Evolutionary conservation across 1,140 invertebrate genomes (phyloP).

Genomic region (Caenorhabditis latens): DNA sequence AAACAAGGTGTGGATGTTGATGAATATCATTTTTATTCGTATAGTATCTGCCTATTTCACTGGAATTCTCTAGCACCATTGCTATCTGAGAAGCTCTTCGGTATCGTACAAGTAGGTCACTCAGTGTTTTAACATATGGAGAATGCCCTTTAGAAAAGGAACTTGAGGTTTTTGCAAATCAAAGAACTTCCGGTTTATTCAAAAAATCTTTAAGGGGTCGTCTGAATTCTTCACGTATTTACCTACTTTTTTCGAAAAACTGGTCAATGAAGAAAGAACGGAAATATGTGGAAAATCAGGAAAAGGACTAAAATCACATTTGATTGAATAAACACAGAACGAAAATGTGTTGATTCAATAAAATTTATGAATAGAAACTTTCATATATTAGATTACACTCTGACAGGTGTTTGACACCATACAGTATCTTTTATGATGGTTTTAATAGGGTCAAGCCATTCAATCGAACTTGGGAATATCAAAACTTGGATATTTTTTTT

Average conservation of each 20-base stretch:
- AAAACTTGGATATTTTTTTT: not conserved
- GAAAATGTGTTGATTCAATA: not conserved
- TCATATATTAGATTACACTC: no score
- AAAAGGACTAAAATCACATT: not conserved
- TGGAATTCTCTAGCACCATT: not conserved
- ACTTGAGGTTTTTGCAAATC: conserved; percentile 18
- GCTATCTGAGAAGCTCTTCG: no score
- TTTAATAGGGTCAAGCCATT: no score
- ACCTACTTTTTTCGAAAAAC: not conserved
- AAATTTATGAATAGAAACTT: no score
- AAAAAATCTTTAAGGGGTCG: not conserved
- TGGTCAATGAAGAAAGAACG: not conserved
- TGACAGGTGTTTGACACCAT: no score
- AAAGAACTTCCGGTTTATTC: conserved; percentile 39
- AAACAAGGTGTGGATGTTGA: not conserved
- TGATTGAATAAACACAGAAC: not conserved
- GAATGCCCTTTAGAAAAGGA: conserved; percentile 9
- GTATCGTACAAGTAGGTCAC: no score
- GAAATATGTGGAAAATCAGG: not conserved
- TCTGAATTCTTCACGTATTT: not conserved
- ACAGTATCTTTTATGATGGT: no score
- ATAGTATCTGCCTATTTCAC: not conserved
- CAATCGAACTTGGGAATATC: no score
- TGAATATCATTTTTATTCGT: not conserved
- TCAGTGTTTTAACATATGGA: not conserved